A percentile compares a stretch with the other conserved stretches of the same genome.
These are phyloP conservation scores for Serinus canaria DNA, from an alignment of 2,113 vertebrate species.

Conservation along the genomic window DNA sequence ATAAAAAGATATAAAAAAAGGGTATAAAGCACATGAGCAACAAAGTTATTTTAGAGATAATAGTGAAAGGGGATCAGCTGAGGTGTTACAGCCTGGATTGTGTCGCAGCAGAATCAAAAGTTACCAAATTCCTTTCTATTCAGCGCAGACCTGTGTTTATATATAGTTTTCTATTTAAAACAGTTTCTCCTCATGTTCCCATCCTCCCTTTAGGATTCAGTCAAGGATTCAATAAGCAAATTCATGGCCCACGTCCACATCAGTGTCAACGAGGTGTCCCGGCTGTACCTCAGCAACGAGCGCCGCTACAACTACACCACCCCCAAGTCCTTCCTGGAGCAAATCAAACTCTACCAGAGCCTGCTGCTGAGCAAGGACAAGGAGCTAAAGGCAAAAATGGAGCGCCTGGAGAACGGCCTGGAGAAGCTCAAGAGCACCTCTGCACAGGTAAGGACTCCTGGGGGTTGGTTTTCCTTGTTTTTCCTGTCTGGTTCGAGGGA, in stretches of 20 bases:
- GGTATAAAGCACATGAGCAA: neutral
- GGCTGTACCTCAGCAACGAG: conserved; percentile 84
- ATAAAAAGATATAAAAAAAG: conserved; percentile 13
- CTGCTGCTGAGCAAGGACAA: conserved; percentile 78
- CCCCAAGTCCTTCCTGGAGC: conserved; percentile 96
- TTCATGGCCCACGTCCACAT: conserved; percentile 94
- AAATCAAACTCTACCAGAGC: conserved; percentile 90
- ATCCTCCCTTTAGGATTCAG: conserved; percentile 65
- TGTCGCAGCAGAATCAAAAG: neutral
- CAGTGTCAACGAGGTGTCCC: conserved; percentile 86
- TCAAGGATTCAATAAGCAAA: conserved; percentile 88
- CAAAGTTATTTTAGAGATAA: conserved; percentile 26
- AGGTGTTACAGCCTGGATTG: neutral
- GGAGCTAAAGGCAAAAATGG: conserved; percentile 84
- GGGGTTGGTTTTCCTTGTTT: neutral
- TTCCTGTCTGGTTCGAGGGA: neutral
- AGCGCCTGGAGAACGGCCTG: conserved; percentile 88
- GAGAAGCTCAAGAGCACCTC: conserved; percentile 91
- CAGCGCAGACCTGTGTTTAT: neutral
- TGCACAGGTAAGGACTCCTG: conserved; percentile 76
- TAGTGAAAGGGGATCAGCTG: neutral
- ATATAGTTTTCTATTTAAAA: neutral
- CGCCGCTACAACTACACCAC: conserved; percentile 94
- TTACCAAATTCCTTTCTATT: neutral
- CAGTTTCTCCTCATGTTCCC: neutral